phyloP scores from a whole-genome alignment of 2,797 vertebrate genomes.

The Acipenser transmontanus region DNA sequence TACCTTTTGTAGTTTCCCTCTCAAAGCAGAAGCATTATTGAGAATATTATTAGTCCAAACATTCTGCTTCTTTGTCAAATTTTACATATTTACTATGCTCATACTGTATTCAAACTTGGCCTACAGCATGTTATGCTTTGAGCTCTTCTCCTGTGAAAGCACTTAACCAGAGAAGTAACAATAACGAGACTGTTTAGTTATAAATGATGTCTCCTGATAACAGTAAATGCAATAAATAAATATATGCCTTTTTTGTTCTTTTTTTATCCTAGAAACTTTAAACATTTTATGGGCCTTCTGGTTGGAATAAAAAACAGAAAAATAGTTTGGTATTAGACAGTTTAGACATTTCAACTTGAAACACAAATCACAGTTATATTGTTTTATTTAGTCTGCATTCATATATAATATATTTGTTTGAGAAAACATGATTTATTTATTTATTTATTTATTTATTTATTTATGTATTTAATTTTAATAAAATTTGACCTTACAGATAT shows the following conservation, averaged over 20 bases:
- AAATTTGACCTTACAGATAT: too few species aligned
- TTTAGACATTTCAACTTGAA: too few species aligned
- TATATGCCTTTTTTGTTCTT: conserved; percentile 62
- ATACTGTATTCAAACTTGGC: neutral
- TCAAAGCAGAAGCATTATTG: neutral
- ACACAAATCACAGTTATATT: too few species aligned
- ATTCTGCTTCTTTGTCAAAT: neutral
- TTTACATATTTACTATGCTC: neutral
- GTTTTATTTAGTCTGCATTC: too few species aligned
- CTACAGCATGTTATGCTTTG: neutral
- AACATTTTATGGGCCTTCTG: conserved; percentile 50
- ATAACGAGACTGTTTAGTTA: conserved; percentile 58
- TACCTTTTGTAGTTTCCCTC: neutral
- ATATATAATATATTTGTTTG: too few species aligned
- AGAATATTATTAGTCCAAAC: neutral
- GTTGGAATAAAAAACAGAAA: conserved; percentile 40
- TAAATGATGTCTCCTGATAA: conserved; percentile 72
- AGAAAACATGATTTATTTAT: too few species aligned
- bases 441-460: too few species aligned
- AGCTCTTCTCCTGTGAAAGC: neutral
- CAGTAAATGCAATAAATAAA: conserved; percentile 39
- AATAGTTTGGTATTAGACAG: too few species aligned
- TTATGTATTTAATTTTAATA: too few species aligned
- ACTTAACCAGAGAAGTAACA: conserved; percentile 40
- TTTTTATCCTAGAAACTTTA: conserved; percentile 61